Base-by-base conservation (phyloP, 30 jellyfish, hydroid and myxozoan species). In the Haliclystus octoradiatus region DNA sequence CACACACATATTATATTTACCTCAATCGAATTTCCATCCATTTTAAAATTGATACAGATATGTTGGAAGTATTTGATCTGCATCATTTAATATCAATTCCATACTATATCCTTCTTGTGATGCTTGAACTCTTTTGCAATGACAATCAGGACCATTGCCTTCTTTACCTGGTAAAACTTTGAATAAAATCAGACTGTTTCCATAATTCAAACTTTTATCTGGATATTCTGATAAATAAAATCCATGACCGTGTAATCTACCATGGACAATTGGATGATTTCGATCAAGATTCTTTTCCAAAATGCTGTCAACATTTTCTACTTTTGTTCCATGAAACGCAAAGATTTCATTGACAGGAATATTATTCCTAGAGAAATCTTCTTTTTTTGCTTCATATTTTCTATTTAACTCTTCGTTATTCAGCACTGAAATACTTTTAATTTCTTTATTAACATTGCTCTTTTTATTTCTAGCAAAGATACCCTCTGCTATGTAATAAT, bases 241-340 rank as follows among this genome's bases (percentile, higher is more conserved):
- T 23, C 88, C 88, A 24, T 63, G 50, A 26, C 88, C 88, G 52
- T 65, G 61, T 3, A 72, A 79, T 3, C 78, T 73, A 24, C 52
- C 63, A 28, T 76, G 71, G 12, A 76, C 50, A 40, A 74, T 63
- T 23, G 49, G 49, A n/a, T n/a, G n/a, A n/a, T n/a, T n/a, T n/a
- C n/a, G n/a, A n/a, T n/a, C n/a, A 50, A 65, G 65, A 3, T 53
- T 24, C 5, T 61, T 53, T n/a, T n/a, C n/a, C 78, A 70, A 60
- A 2, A 79, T 68, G 3, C 50, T 32, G n/a, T 62, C 71, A 27
- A 70, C 93, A 66, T 40, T 71, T 0, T 30, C 68, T 25, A 34
- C 64, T n/a, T n/a, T n/a, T 15, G 93, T 80, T 13, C 93, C 93
- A 64, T 80, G 93, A 66, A 80, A 80, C 1, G 79, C 85, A 46